Percentiles rank a stretch among this genome's conserved stretches.
These are phyloP conservation scores for Sminthurides aquaticus DNA, from an alignment of 2,888 invertebrate genomes.

Conservation along the genomic window DNA sequence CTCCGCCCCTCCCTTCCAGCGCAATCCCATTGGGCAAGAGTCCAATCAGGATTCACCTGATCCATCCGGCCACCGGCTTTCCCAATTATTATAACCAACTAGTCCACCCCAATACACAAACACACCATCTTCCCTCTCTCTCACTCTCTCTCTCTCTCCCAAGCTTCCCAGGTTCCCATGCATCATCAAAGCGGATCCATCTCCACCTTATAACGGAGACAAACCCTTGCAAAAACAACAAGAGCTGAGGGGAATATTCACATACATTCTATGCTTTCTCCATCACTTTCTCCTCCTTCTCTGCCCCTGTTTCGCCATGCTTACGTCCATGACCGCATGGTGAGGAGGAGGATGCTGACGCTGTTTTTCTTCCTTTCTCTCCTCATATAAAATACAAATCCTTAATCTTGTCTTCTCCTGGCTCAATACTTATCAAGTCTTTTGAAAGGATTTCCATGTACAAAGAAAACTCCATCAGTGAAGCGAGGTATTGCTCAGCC, in stretches of 20 bases:
- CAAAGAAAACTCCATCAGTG: slow-evolving; percentile 22
- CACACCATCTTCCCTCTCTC: neutral
- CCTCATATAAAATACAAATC: slow-evolving; percentile 14
- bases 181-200: neutral
- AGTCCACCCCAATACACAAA: neutral
- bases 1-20: slow-evolving; percentile 19
- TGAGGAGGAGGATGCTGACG: neutral
- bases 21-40: slow-evolving; percentile 23
- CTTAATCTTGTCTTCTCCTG: slow-evolving; percentile 14
- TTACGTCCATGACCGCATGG: neutral
- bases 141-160: slow-evolving; percentile 6
- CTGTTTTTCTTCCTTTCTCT: neutral
- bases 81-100: slow-evolving; percentile 22
- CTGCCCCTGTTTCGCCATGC: too few species aligned
- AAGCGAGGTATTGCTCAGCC: slow-evolving; percentile 6
- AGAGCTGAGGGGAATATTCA: neutral
- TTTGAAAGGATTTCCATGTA: slow-evolving; percentile 28
- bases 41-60: slow-evolving; percentile 24
- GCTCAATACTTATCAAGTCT: slow-evolving; percentile 7
- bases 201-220: neutral
- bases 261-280: neutral
- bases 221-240: neutral
- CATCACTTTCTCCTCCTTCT: neutral
- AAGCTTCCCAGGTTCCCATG: too few species aligned
- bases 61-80: slow-evolving; percentile 20